A percentile compares a stretch with the other conserved stretches of the same genome.
These are phyloP conservation scores for Rhodeus uyekii DNA, from an alignment of 2,797 vertebrate species.

Conservation along the genomic window DNA sequence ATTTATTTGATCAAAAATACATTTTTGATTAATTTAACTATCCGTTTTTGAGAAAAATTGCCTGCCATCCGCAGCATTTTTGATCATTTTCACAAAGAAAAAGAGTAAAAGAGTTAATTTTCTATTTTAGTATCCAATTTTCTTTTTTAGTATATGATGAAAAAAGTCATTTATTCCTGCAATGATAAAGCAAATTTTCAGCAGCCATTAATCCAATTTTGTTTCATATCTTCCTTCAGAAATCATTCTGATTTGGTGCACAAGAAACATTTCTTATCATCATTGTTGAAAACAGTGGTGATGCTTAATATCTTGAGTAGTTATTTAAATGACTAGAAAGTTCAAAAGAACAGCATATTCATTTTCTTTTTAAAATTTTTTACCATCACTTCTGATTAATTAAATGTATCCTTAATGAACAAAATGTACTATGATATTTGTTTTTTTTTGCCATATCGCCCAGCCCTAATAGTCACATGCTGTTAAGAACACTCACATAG, in stretches of 20 bases:
- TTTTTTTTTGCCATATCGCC: background rate
- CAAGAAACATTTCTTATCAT: background rate
- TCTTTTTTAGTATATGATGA: background rate
- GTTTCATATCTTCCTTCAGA: background rate
- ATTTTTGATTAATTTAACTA: too few relatives aligned
- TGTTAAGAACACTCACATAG: slow-evolving; percentile 58
- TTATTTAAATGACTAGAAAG: background rate
- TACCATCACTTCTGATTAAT: background rate
- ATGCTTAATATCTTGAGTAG: background rate
- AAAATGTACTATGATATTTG: background rate
- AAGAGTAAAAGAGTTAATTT: too few relatives aligned
- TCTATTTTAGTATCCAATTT: too few relatives aligned
- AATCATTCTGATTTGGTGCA: background rate
- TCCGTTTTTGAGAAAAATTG: too few relatives aligned
- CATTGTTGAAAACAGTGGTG: too few relatives aligned
- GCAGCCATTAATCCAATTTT: background rate
- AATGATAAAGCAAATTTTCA: background rate
- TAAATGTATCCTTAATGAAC: background rate
- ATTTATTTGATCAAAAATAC: background rate
- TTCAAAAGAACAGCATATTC: background rate
- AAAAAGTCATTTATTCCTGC: background rate
- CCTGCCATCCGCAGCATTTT: too few relatives aligned
- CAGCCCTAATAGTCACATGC: slow-evolving; percentile 60
- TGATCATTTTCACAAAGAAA: too few relatives aligned
- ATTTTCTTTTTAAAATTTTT: background rate